Evolutionary conservation across 2,888 invertebrate species (phyloP), one percentile per base, ranked within the genome.

Genomic region (Biston betularia): DNA sequence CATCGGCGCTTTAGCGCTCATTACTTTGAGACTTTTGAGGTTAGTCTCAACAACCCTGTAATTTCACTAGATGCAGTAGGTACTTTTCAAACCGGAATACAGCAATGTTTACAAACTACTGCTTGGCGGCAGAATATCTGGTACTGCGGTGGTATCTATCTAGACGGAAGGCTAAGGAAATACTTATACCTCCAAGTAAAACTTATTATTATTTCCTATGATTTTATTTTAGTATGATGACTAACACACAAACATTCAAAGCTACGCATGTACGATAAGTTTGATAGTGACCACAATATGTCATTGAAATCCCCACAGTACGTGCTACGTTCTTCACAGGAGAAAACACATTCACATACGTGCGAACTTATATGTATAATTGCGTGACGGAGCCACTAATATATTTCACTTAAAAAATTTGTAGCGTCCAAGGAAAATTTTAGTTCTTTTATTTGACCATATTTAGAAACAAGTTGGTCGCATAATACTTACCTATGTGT

Each of bases 241-340:
- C 38, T 38, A 53, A 38, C 42, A 54, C 24, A 54, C 54, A 54
- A 54, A 42, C 54, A 42, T 42, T 12, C 42, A 40, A 42, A 53
- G 14, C 11, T 15, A 40, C 24, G n/a, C 54, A 53, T 15, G 40
- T 42, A 44, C 24, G 24, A 42, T 40, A 53, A 54, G 24, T 54
- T 8, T 42, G 54, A 54, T 54, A 54, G 35, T 54, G 44, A 42
- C 54, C 49, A 58, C 49, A 49, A 58, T 42, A 15, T 58, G 58
- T 58, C 58, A 58, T 58, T 58, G 58, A 50, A 35, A 34, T 34
- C 14, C n/a, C 6, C 48, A 6, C 58, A 58, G 58, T 58, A 24
- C 11, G 58, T 42, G 42, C 24, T 40, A 11, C 33, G 40, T 9
- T 58, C 33, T 58, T 46, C 33, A 35, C 38, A n/a, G 53, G 48